phyloP scores from a whole-genome alignment of 2,113 vertebrate genomes.

The Pimephales promelas region DNA sequence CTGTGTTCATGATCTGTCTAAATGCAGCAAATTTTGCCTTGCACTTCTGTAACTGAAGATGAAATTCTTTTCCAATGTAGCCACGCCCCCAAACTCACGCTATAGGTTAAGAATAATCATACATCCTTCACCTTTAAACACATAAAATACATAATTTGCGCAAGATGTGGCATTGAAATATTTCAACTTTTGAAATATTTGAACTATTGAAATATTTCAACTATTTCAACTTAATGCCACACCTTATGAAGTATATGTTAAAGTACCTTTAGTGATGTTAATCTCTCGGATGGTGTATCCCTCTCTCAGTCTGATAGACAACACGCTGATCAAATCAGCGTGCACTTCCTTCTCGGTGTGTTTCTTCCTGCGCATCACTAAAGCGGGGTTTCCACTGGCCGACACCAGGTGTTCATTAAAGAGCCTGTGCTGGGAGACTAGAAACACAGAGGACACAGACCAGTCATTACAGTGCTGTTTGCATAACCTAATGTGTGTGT shows the following conservation, averaged over 20 bases:
- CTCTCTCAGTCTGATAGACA: conserved; percentile 92
- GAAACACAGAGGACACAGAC: not conserved
- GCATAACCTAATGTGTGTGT: not conserved
- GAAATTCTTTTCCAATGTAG: too few species aligned
- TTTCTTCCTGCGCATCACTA: conserved; percentile 93
- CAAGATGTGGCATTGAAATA: too few species aligned
- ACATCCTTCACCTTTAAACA: too few species aligned
- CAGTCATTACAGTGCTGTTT: not conserved
- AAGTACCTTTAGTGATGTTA: conserved; percentile 88
- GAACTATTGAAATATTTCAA: too few species aligned
- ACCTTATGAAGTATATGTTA: not conserved
- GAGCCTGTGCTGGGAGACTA: conserved; percentile 92
- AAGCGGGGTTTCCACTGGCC: conserved; percentile 90
- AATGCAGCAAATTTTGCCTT: too few species aligned
- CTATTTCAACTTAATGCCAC: not conserved
- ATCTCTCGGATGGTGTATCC: conserved; percentile 96
- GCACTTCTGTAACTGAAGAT: too few species aligned
- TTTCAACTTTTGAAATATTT: too few species aligned
- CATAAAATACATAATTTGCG: too few species aligned
- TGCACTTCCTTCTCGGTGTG: conserved; percentile 96
- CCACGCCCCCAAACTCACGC: too few species aligned
- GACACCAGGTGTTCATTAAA: conserved; percentile 98
- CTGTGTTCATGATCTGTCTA: too few species aligned
- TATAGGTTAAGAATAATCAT: too few species aligned
- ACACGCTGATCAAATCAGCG: conserved; percentile 89